Percentiles rank a stretch among this genome's conserved stretches.
phyloP scores from a whole-genome alignment of 2,888 invertebrate species.

The Globia sparganii region DNA sequence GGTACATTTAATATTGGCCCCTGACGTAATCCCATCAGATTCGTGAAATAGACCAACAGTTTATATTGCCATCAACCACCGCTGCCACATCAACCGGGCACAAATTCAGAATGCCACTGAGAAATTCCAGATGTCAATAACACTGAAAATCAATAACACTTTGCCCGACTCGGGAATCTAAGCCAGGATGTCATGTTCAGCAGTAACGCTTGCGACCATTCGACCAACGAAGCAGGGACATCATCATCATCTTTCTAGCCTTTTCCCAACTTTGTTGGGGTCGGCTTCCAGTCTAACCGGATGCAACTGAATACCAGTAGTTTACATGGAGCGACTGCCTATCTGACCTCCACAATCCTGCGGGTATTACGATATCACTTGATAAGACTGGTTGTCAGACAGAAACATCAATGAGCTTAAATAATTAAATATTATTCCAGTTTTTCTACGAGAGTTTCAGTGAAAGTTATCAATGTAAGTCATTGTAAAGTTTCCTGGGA shows the following conservation, averaged over 20 bases:
- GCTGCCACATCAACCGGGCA: background rate
- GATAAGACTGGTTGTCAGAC: background rate
- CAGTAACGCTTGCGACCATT: background rate
- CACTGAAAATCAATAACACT: no score
- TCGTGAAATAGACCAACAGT: no score
- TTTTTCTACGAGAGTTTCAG: background rate
- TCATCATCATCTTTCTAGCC: background rate
- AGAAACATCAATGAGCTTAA: background rate
- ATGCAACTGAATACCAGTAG: background rate
- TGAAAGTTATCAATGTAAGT: conserved; percentile 38
- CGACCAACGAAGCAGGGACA: no score
- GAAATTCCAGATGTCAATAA: background rate
- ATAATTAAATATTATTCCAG: background rate
- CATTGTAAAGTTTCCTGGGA: conserved; percentile 32
- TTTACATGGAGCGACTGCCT: background rate
- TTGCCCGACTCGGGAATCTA: background rate
- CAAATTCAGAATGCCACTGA: background rate
- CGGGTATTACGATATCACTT: background rate
- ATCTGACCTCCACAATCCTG: background rate
- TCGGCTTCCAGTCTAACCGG: no score
- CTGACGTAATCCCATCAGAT: no score
- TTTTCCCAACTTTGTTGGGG: background rate
- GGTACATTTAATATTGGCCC: no score
- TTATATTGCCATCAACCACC: no score
- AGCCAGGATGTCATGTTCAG: no score